Evolutionary conservation across 2,888 invertebrate genomes (phyloP).

Genomic region (Minunthozetes semirufus): DNA sequence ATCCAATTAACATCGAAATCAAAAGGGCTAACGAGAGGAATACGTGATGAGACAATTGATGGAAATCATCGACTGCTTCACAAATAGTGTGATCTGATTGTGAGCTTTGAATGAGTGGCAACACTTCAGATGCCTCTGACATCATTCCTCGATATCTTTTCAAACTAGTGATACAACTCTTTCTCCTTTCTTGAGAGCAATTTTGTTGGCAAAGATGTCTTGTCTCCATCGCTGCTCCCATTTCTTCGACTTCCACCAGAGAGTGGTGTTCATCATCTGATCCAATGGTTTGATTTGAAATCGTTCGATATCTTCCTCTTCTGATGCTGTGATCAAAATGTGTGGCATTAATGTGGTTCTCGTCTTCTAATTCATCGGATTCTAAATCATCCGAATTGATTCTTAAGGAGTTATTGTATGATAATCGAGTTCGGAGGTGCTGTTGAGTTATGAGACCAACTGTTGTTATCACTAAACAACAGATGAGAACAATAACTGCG

Average conservation of each 20-base stretch:
- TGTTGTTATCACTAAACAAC: slow-evolving; percentile 37
- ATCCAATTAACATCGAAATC: slow-evolving; percentile 79
- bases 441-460: slow-evolving; percentile 40
- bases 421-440: slow-evolving; percentile 21
- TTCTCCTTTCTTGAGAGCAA: background rate
- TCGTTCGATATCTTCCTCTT: background rate
- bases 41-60: slow-evolving; percentile 26
- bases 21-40: slow-evolving; percentile 70
- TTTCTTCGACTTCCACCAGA: background rate
- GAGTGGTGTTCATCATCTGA: background rate
- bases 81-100: too few relatives aligned
- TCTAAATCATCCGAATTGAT: slow-evolving; percentile 3
- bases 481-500: slow-evolving; percentile 35
- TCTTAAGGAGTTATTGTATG: background rate
- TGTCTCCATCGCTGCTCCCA: background rate
- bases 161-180: slow-evolving; percentile 2
- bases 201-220: background rate
- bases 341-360: too few relatives aligned
- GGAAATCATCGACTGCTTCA: slow-evolving; percentile 2
- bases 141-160: slow-evolving; percentile 11
- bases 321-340: background rate
- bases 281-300: background rate
- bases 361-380: background rate
- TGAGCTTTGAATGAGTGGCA: background rate
- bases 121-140: slow-evolving; percentile 32